These are phyloP conservation scores for Cuculus canorus DNA, from an alignment of 2,797 vertebrate species.

Conservation along the genomic window DNA sequence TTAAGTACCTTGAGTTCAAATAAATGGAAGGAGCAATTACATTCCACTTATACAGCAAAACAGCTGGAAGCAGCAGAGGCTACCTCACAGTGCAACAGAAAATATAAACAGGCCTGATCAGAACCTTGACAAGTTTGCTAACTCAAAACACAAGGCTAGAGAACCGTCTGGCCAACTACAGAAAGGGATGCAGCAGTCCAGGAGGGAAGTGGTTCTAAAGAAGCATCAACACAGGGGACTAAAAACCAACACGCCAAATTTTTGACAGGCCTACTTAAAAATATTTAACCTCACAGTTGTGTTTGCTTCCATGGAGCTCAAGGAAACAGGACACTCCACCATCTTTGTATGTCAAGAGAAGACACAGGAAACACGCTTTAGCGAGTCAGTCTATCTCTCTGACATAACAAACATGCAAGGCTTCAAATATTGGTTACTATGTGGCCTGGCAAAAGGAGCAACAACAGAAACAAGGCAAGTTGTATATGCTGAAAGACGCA, in stretches of 20 bases:
- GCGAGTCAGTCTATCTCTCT: not conserved
- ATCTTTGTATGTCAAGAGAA: not conserved
- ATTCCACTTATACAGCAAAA: not conserved
- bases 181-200: not conserved
- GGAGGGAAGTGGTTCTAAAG: not conserved
- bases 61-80: conserved; percentile 17
- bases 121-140: not conserved
- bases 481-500: not conserved
- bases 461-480: not conserved
- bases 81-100: not conserved
- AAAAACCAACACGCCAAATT: not conserved
- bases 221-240: not conserved
- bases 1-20: conserved; percentile 41
- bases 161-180: not conserved
- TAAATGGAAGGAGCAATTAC: conserved; percentile 35
- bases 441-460: not conserved
- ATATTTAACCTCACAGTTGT: not conserved
- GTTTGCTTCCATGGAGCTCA: not conserved
- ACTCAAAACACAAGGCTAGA: not conserved
- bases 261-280: not conserved
- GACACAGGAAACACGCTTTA: not conserved
- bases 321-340: not conserved
- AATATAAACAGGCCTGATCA: not conserved
- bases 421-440: not conserved
- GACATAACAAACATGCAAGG: not conserved